phyloP scores from a whole-genome alignment of 2,888 invertebrate genomes.

The Diabrotica balteata region DNA sequence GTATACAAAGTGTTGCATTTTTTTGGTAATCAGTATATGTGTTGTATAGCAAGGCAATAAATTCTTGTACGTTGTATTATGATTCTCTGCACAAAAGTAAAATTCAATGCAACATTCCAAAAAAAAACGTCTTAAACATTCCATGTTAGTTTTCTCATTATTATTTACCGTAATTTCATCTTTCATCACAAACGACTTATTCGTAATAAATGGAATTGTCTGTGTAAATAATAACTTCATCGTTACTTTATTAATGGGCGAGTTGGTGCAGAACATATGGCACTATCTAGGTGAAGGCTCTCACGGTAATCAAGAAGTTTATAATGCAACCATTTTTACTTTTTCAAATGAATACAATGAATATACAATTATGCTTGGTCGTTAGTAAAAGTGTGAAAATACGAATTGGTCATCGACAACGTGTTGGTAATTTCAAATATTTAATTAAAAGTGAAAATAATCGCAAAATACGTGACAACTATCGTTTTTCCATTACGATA shows the following conservation, averaged over 20 bases:
- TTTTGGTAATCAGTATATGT: too few species aligned
- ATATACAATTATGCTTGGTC: constrained; percentile 2
- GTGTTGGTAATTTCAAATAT: background rate
- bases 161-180: background rate
- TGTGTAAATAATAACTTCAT: background rate
- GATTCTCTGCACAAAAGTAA: too few species aligned
- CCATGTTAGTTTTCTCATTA: too few species aligned
- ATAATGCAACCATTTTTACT: constrained; percentile 11
- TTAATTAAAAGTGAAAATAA: constrained; percentile 9
- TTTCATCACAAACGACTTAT: background rate
- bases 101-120: too few species aligned
- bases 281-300: constrained; percentile 25
- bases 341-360: constrained; percentile 9
- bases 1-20: too few species aligned
- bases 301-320: constrained; percentile 3
- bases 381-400: constrained; percentile 16
- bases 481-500: too few species aligned
- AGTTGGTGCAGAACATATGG: constrained; percentile 16
- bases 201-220: too few species aligned
- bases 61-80: too few species aligned
- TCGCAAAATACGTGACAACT: constrained; percentile 7
- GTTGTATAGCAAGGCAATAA: too few species aligned
- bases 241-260: constrained; percentile 7
- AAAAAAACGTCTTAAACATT: too few species aligned
- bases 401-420: background rate